A percentile compares a stretch with the other conserved stretches of the same genome.
phyloP scores from a whole-genome alignment of 2,888 invertebrate genomes.

The Drosophila prostipennis region DNA sequence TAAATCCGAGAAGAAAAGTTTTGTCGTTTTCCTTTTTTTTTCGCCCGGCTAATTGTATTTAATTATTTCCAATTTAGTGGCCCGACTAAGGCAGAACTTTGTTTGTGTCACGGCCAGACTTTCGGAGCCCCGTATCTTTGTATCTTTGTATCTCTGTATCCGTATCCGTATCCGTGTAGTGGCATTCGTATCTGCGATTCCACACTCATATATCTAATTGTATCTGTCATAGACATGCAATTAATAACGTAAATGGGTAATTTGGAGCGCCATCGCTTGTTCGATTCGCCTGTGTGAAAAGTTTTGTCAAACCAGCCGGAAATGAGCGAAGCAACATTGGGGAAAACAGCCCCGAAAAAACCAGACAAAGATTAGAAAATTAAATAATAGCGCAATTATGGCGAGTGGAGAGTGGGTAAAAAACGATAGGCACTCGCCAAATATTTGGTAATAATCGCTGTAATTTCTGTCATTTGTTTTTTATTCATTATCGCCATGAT shows the following conservation, averaged over 20 bases:
- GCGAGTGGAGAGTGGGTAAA: background rate
- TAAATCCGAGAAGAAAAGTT: constrained; percentile 36
- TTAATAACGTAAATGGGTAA: constrained; percentile 63
- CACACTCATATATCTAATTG: constrained; percentile 32
- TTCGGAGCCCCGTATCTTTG: background rate
- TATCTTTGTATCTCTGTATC: background rate
- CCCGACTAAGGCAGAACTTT: constrained; percentile 46
- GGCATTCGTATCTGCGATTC: constrained; percentile 8
- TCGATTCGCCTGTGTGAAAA: constrained; percentile 61
- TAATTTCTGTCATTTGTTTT: constrained; percentile 9
- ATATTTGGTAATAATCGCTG: constrained; percentile 20
- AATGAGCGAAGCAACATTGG: constrained; percentile 46
- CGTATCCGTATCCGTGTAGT: background rate
- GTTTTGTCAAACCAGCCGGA: constrained; percentile 66
- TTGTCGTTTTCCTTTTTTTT: constrained; percentile 7
- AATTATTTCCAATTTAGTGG: constrained; percentile 68
- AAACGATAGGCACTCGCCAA: constrained; percentile 12
- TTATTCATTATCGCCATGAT: background rate
- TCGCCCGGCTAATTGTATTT: constrained; percentile 65
- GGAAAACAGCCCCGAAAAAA: background rate
- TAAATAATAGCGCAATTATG: constrained; percentile 25
- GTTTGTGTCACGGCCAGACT: constrained; percentile 34
- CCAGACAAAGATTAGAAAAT: constrained; percentile 20
- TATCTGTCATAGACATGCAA: constrained; percentile 57
- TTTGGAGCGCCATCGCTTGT: constrained; percentile 41